Evolutionary conservation across 2,888 invertebrate species (phyloP), one percentile per base, ranked within the genome.

Genomic region (Phyto melanocephala): DNA sequence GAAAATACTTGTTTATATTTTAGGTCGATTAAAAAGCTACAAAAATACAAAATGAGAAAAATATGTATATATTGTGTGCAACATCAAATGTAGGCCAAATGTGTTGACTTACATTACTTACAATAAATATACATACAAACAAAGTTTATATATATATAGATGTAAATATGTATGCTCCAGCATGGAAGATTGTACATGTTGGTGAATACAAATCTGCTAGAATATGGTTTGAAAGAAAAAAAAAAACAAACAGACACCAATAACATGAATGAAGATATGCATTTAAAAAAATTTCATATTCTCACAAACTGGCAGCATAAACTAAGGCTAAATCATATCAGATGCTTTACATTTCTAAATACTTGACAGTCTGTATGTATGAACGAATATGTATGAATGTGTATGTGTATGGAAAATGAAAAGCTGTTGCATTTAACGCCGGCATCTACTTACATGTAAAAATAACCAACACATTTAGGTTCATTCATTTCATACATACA

Each of bases 11-110:
- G 79, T 79, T 82, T 82, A 71, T 82, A 79, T 82, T 82, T 82
- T 82, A 82, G 82, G 82, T 82, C 82, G 82, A 82, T 82, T 82
- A 82, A 82, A 82, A 79, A 72, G 72, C 58, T 79, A 75, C 52
- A 67, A 62, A 54, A 70, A 54, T 45, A 54, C 0, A 45, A 7
- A 54, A 70, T 11, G 65, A 33, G 47, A 33, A 75, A 58, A 40
- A 58, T 13, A 33, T 7, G 5, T 1, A 17, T 6, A 52, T 58
- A 28, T 28, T 28, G 28, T 28, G 28, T 5, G 52, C 15, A 67
- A 42, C 60, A 79, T 42, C 75, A 79, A 82, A 82, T 82, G 82
- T 82, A 79, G 82, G 82, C 67, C 82, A 82, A 82, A 82, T 82
- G 70, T 79, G 82, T 82, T 82, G 82, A 82, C 82, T 79, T 76